A percentile compares a stretch with the other conserved stretches of the same genome.
Conservation (phyloP, 1,140 invertebrate genomes). For the Philotrypesis tridentata region DNA sequence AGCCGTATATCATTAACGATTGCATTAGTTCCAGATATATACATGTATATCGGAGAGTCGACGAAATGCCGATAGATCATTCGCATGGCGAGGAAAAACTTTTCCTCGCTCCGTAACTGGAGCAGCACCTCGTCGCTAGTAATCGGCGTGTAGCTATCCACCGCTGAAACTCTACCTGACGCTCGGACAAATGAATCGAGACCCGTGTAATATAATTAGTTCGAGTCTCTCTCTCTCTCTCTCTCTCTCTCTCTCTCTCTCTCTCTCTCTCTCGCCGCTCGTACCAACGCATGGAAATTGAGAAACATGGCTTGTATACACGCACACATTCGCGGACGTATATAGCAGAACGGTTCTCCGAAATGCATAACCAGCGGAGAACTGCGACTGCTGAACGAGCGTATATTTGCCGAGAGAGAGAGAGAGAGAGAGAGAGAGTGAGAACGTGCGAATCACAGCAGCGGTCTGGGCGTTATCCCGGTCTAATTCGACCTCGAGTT, state of each 20-base stretch:
- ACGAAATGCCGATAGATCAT: background rate
- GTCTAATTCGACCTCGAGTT: conserved; percentile 65
- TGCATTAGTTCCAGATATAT: background rate
- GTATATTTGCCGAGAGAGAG: conserved; percentile 1
- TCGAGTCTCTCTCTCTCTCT: background rate
- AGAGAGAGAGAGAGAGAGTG: background rate
- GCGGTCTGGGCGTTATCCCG: conserved; percentile 35
- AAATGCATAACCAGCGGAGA: background rate
- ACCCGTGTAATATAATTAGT: conserved; percentile 26
- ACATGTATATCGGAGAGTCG: too few species aligned
- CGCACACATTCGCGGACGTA: background rate
- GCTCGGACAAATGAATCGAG: conserved; percentile 20
- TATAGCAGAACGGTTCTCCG: background rate
- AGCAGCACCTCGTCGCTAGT: background rate
- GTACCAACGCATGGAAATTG: background rate
- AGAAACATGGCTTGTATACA: background rate
- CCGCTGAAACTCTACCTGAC: background rate
- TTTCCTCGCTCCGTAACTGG: conserved; percentile 4
- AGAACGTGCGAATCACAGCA: conserved; percentile 8
- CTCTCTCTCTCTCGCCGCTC: background rate
- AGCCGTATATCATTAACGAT: background rate
- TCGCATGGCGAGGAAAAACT: background rate
- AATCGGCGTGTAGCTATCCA: conserved; percentile 20
- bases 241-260: background rate
- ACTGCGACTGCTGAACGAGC: too few species aligned